Base-by-base conservation (phyloP, 2,113 vertebrate species). In the Todiramphus chloris region DNA sequence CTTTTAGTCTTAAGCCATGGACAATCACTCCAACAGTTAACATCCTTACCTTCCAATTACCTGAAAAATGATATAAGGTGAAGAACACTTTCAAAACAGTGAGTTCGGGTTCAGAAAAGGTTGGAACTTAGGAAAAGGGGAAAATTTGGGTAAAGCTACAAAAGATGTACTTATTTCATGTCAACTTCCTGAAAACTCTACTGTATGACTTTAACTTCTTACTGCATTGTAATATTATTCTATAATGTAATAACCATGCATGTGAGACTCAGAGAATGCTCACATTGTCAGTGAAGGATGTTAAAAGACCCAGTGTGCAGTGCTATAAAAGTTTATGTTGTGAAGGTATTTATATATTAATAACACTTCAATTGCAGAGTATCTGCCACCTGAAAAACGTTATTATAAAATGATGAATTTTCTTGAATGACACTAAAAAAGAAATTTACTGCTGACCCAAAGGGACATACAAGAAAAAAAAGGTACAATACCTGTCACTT, bases 311-410 rank as follows among this genome's bases (percentile, higher is more conserved):
- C 50, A 19, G 6, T n/a, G 9, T 73, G 21, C 13, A 64, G 10
- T 68, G 23, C 48, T 77, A 37, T 48, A 93, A 87, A 87, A 27
- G 8, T 88, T 95, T 89, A 68, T 90, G 13, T 81, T 69, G 19
- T 83, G 76, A 91, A 96, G 89, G 59, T 23, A 83, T 95, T 96
- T 93, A 89, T 73, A 37, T 46, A 87, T 94, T 89, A 79, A 69
- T 83, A 93, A 50, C 53, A 64, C 13, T 83, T 94, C 50, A 82
- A 2, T 83, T 93, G 53, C 30, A 93, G 55, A 3, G 15, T 50
- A 89, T 87, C 81, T 50, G 44, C 89, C 13, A 46, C 44, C 48
- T 62, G 67, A 94, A 58, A 19, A 68, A 28, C 16, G 67, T 15
- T 74, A 25, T 94, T 66, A 79, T 82, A 73, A 95, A 94, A 83